Percentiles rank a stretch among this genome's conserved stretches.
Conservation (phyloP, 1,140 invertebrate genomes). For the Sycobia sp. region DNA sequence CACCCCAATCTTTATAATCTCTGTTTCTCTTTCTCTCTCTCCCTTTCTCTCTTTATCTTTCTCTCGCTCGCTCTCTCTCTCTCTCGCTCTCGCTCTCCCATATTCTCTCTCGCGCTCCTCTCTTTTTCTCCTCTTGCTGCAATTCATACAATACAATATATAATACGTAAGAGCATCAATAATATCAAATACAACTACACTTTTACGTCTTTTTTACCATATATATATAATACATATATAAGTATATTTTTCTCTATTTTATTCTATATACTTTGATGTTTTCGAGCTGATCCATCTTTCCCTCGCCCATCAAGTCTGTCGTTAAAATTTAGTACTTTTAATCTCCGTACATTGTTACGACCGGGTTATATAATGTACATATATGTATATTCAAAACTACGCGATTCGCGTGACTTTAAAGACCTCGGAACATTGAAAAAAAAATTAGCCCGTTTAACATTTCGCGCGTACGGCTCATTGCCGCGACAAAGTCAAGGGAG, state of each 20-base stretch:
- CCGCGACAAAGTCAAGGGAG: too few species aligned
- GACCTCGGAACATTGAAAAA: too few species aligned
- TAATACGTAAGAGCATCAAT: conserved; percentile 30
- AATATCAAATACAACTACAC: conserved; percentile 35
- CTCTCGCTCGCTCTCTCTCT: conserved; percentile 1
- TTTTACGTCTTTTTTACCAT: conserved; percentile 18
- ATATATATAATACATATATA: conserved; percentile 7
- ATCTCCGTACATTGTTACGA: background rate
- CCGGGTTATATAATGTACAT: too few species aligned
- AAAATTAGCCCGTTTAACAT: too few species aligned
- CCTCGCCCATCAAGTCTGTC: background rate
- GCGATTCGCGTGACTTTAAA: too few species aligned
- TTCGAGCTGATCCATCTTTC: background rate
- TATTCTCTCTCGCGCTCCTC: conserved; percentile 4
- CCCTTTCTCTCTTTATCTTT: conserved; percentile 27
- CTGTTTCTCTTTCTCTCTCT: conserved; percentile 20
- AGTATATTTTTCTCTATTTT: conserved; percentile 19
- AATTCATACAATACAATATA: conserved; percentile 26
- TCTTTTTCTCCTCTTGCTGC: conserved; percentile 24
- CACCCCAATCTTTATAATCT: conserved; percentile 16
- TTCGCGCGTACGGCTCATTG: too few species aligned
- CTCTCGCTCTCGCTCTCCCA: conserved; percentile 3
- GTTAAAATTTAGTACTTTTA: conserved; percentile 5
- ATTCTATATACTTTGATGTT: conserved; percentile 21
- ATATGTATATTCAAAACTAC: too few species aligned